These are phyloP conservation scores for Hydraecia micacea DNA, from an alignment of 2,888 invertebrate genomes.

Conservation along the genomic window DNA sequence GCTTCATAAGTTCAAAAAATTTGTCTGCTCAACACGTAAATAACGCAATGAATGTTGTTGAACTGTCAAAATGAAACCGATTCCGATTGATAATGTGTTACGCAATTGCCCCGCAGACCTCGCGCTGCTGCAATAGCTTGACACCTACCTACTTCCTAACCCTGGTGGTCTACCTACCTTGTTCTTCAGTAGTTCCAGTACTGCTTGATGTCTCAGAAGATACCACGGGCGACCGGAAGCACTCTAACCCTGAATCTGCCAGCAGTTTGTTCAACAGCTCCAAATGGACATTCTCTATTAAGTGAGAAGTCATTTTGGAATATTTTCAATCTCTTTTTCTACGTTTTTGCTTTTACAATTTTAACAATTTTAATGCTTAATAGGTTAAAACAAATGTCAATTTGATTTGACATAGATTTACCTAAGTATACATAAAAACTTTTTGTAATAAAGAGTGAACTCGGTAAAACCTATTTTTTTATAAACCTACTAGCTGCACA, in stretches of 20 bases:
- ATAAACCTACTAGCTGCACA: too few relatives aligned
- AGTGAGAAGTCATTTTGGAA: slow-evolving; percentile 76
- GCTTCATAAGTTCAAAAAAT: too few relatives aligned
- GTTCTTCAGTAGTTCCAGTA: slow-evolving; percentile 68
- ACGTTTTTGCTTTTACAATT: not conserved
- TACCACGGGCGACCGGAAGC: slow-evolving; percentile 69
- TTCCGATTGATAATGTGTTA: too few relatives aligned
- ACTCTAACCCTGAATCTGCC: slow-evolving; percentile 76
- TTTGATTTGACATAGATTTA: not conserved
- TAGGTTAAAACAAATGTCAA: not conserved
- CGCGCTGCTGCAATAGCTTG: too few relatives aligned
- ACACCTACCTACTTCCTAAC: not conserved
- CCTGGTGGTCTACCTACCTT: slow-evolving; percentile 62
- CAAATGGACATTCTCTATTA: slow-evolving; percentile 76
- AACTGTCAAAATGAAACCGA: too few relatives aligned
- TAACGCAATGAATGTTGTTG: too few relatives aligned
- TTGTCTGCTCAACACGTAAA: too few relatives aligned
- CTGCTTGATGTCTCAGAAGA: slow-evolving; percentile 59
- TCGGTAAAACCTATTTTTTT: not conserved
- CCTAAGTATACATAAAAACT: not conserved
- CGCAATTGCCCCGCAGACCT: too few relatives aligned
- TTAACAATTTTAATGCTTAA: not conserved
- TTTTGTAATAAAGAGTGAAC: not conserved
- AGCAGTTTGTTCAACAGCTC: slow-evolving; percentile 73
- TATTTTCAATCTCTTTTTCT: not conserved